Evolutionary conservation across 2,888 invertebrate genomes (phyloP), one percentile per base, ranked within the genome.

Genomic region (Poecilobothrus nobilitatus): DNA sequence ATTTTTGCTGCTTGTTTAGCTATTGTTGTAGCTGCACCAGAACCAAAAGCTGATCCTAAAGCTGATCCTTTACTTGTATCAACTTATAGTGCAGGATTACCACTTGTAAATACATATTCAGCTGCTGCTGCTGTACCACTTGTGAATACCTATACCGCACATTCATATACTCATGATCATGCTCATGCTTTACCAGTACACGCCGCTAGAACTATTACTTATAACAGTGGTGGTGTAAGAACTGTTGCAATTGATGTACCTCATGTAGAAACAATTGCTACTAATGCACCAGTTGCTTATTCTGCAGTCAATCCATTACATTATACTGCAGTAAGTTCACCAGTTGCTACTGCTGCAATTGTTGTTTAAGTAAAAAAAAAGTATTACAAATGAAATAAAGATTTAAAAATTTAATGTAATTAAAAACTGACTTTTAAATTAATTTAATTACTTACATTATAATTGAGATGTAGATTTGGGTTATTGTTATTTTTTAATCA

Each of bases 11-110:
- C 53, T 53, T 53, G 53, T n/a, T 53, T 53, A 53, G 15, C 12
- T 15, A 53, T 53, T 53, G 53, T 18, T 18, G 9, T 53, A 53
- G 53, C 53, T 53, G 53, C 18, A 53, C 53, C 53, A 53, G 53
- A 53, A 53, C 53, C 53, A 53, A 53, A 53, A 53, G 53, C 53
- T 53, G 53, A 53, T 53, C 53, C 53, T 12, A 53, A 53, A 53
- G 53, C 53, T 18, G 53, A 53, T 53, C 53, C 53, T 18, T 18
- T 53, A 53, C 6, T 53, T 12, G 53, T 53, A 53, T 53, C 53
- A 18, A 53, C 53, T 15, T 53, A 53, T 18, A 53, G 53, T 53
- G 53, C 53, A 15, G 53, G 53, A 53, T 53, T 53, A 53, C 41
- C 41, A 6, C 41, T 41, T 41, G 15, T 41, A 12, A 41, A 41